These are phyloP conservation scores for Papio anubis DNA, from an alignment of 2,113 vertebrate genomes.

Conservation along the genomic window DNA sequence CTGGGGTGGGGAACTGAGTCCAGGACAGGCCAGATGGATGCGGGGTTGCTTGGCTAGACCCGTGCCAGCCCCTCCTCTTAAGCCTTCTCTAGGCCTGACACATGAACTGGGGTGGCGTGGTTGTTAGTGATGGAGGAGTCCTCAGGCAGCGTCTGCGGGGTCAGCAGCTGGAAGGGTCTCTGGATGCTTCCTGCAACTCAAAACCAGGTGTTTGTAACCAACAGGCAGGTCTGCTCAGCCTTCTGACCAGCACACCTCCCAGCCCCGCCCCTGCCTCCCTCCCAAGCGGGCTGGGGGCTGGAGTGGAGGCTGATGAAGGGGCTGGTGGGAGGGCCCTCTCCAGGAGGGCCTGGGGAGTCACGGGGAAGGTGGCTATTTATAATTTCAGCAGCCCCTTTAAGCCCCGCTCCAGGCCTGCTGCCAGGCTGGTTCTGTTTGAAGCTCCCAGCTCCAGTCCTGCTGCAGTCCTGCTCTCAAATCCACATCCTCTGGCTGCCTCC, in stretches of 20 bases:
- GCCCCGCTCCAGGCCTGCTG: constrained; percentile 72
- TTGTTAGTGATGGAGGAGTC: not conserved
- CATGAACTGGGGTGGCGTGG: not conserved
- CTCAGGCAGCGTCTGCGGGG: not conserved
- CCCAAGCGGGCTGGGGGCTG: constrained; percentile 35
- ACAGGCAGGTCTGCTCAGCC: too few species aligned
- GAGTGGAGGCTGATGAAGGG: constrained; percentile 71
- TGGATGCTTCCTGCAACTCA: not conserved
- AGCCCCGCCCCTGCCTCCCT: not conserved
- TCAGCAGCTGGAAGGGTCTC: not conserved
- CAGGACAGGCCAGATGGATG: not conserved
- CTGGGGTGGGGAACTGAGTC: not conserved
- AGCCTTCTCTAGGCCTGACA: not conserved
- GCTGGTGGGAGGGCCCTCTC: not conserved
- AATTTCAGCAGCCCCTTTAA: constrained; percentile 78
- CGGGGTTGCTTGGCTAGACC: not conserved
- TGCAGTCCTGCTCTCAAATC: not conserved
- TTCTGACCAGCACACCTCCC: not conserved
- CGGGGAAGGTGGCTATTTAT: constrained; percentile 77
- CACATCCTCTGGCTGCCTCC: constrained; percentile 17
- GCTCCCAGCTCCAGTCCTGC: constrained; percentile 77
- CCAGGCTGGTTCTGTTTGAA: constrained; percentile 77
- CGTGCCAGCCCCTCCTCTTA: not conserved
- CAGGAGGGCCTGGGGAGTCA: not conserved
- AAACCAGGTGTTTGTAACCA: not conserved